Evolutionary conservation across 1,140 invertebrate genomes (phyloP), one percentile per base, ranked within the genome.

Genomic region (Macrobrachium nipponense): DNA sequence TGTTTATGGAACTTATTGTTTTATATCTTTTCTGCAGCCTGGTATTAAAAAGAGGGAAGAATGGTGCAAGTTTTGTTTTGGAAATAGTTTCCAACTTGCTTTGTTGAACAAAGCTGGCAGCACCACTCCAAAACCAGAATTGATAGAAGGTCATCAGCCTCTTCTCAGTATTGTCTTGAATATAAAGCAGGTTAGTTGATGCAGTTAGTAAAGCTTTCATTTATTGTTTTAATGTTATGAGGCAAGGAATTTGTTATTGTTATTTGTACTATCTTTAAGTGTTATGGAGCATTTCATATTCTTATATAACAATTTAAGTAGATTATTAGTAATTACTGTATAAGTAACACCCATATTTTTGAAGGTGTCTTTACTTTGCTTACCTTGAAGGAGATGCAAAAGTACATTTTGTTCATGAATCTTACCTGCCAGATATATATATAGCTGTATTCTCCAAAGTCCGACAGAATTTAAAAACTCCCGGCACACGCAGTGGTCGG

Each of bases 51-150:
- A 92, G 89, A 90, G 90, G 17, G 90, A 91, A 15, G 90, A 90
- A 17, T 92, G 92, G 92, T 92, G 91, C 82, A 80, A 89, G 36
- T 82, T 92, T 14, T 92, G 92, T 87, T 92, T 92, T 90, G 92
- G 92, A 43, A 89, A 89, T 11, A 85, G 78, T 86, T 89, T 80
- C 87, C 88, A 87, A 80, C 83, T 84, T 72, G 80, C 60, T 12
- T 77, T 88, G 23, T 60, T 85, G 77, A 75, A 80, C 82, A 76
- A 86, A 77, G 82, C 79, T 23, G 88, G 60, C 62, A 66, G 59
- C 60, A 27, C 77, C 75, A n/a, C 73, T 7, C 15, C 73, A 58
- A 20, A 82, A 51, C 87, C 66, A 14, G 75, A 77, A 80, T 89
- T 51, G 86, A 91, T 62, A 86, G 87, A 88, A 27, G 87, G 87